These are phyloP conservation scores for Bembecia ichneumoniformis DNA, from an alignment of 2,888 invertebrate species.

Conservation along the genomic window DNA sequence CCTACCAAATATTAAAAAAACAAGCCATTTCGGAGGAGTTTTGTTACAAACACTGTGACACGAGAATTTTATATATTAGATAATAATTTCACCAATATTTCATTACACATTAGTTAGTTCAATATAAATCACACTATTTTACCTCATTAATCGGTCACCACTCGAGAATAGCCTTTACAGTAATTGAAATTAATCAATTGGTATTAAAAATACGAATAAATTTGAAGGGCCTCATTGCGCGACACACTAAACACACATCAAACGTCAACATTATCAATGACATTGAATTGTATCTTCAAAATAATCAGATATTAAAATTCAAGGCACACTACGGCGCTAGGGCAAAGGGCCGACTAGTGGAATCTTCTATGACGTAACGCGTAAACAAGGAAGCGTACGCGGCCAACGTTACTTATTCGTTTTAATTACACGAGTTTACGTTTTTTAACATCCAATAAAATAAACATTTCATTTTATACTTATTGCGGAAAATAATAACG, in stretches of 20 bases:
- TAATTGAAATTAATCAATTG: constrained; percentile 2
- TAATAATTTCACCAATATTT: no score
- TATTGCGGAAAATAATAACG: not conserved
- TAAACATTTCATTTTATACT: not conserved
- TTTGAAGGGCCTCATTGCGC: not conserved
- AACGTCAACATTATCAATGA: not conserved
- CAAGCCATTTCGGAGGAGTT: no score
- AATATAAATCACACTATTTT: no score
- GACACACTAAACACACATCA: not conserved
- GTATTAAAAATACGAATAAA: not conserved
- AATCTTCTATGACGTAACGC: not conserved
- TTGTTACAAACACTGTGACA: no score
- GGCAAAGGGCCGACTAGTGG: constrained; percentile 18
- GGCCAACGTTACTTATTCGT: not conserved
- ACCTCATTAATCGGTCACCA: not conserved
- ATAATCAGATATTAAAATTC: constrained; percentile 45
- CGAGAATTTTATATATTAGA: no score
- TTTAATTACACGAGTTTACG: not conserved
- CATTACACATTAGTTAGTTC: no score
- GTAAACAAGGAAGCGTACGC: not conserved
- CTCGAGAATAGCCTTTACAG: not conserved
- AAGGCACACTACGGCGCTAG: constrained; percentile 34
- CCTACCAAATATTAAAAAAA: no score
- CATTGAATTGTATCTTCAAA: constrained; percentile 12
- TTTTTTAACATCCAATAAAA: not conserved